These are phyloP conservation scores for Sebastes fasciatus DNA, from an alignment of 2,113 vertebrate genomes.

Conservation along the genomic window DNA sequence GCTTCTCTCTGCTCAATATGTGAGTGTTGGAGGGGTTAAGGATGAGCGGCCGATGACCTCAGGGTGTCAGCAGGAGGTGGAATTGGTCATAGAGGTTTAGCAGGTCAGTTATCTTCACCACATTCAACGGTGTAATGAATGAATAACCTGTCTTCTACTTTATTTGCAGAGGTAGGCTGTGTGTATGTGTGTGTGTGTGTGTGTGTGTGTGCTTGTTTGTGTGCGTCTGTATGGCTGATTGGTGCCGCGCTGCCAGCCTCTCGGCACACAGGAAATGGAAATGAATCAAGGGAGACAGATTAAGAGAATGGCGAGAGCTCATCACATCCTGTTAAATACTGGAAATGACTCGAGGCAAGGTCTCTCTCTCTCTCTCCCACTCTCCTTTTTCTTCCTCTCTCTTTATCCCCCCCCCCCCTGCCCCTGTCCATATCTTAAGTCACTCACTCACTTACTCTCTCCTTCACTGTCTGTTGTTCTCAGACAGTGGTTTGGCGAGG, in stretches of 20 bases:
- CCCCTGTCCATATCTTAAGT: constrained; percentile 39
- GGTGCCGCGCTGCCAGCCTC: constrained; percentile 63
- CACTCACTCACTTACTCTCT: constrained; percentile 32
- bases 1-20: constrained; percentile 23
- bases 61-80: constrained; percentile 37
- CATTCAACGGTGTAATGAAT: constrained; percentile 53
- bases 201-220: constrained; percentile 54
- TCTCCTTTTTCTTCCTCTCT: constrained; percentile 13
- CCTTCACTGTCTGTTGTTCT: constrained; percentile 45
- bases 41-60: constrained; percentile 49
- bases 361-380: constrained; percentile 44
- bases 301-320: constrained; percentile 76
- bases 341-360: constrained; percentile 73
- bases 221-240: constrained; percentile 48
- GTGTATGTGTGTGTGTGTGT: constrained; percentile 18
- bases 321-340: constrained; percentile 79
- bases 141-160: constrained; percentile 47
- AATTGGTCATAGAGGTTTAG: constrained; percentile 15
- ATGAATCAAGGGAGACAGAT: constrained; percentile 80
- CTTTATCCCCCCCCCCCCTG: constrained; percentile 23
- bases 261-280: constrained; percentile 75
- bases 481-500: constrained; percentile 46
- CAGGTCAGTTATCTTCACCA: constrained; percentile 15
- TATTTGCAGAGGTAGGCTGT: constrained; percentile 22
- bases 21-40: constrained; percentile 46